phyloP scores from a whole-genome alignment of 2,113 vertebrate species.

The Stictonetta naevosa region DNA sequence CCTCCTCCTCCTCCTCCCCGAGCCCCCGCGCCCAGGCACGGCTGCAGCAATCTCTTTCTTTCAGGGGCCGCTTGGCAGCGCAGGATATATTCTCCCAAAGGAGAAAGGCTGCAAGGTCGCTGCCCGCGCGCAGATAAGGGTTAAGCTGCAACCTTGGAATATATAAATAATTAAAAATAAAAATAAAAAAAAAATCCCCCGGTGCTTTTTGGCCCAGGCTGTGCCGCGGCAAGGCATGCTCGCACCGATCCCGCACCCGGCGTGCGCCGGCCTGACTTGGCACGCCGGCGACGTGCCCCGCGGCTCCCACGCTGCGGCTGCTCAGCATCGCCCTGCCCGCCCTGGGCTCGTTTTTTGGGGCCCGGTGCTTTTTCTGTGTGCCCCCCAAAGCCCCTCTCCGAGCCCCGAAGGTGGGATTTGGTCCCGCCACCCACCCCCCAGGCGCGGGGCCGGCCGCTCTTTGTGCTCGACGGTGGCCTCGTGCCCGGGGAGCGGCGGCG shows the following conservation, averaged over 20 bases:
- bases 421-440: too few relatives aligned
- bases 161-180: neutral
- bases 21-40: too few relatives aligned
- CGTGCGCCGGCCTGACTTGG: constrained; percentile 6
- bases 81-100: neutral
- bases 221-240: neutral
- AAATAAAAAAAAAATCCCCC: neutral
- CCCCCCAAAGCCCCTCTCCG: neutral
- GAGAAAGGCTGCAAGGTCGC: neutral
- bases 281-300: neutral
- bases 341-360: neutral
- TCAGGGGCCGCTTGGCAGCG: neutral
- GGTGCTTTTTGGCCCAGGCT: neutral
- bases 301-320: neutral
- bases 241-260: neutral
- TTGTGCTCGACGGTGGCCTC: neutral
- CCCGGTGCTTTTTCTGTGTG: too few relatives aligned
- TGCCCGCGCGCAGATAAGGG: neutral
- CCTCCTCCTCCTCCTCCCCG: neutral
- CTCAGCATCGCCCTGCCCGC: neutral
- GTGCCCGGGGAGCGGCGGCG: neutral
- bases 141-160: neutral
- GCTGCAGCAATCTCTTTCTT: too few relatives aligned
- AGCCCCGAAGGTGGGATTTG: too few relatives aligned
- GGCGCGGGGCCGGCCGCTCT: too few relatives aligned